Base-by-base conservation (phyloP, 2,797 vertebrate genomes). In the Hippocampus kuda region DNA sequence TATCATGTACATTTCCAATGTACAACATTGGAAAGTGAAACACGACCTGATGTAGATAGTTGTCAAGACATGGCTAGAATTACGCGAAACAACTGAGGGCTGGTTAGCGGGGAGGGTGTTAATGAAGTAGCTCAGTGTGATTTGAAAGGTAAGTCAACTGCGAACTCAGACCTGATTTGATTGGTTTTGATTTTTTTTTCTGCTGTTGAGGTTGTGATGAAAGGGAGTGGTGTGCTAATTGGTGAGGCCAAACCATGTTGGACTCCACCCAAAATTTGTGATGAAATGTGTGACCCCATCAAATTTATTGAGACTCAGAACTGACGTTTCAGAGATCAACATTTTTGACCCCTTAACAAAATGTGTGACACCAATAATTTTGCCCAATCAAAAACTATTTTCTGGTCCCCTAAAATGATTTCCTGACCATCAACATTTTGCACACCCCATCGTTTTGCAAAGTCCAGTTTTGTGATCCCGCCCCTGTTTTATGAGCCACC, bases 11-110 rank as follows among this genome's bases (percentile, higher is more conserved):
- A 48, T 77, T 83, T 81, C 7, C 75, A 77, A 77, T 79, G 82
- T 82, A 83, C 80, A 88, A 88, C 83, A 86, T 79, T 84, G 79
- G 84, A 86, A 87, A 83, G 81, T 84, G 88, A 87, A 89, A 89
- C 75, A 67, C 83, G 83, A 89, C 84, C 84, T 84, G 81, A 79
- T 5, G 77, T 71, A 78, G 75, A 82, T 87, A 86, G 84, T 89
- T 87, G 86, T 83, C 76, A 71, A 80, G 81, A 68, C 77, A 70
- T 57, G 74, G 76, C 72, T 85, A 75, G 83, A 87, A 61, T 87
- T 86, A 75, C 74, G 18, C 5, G 2, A 89, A 82, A 79, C 86
- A 77, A 67, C 83, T 74, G 57, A 59, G 26, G 57, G 26, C 26
- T 26, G 13, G 12, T 27, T 30, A 12, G 12, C n/a, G 51, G 18